phyloP scores from a whole-genome alignment of 1,140 invertebrate species.

The Drosophila parvula region DNA sequence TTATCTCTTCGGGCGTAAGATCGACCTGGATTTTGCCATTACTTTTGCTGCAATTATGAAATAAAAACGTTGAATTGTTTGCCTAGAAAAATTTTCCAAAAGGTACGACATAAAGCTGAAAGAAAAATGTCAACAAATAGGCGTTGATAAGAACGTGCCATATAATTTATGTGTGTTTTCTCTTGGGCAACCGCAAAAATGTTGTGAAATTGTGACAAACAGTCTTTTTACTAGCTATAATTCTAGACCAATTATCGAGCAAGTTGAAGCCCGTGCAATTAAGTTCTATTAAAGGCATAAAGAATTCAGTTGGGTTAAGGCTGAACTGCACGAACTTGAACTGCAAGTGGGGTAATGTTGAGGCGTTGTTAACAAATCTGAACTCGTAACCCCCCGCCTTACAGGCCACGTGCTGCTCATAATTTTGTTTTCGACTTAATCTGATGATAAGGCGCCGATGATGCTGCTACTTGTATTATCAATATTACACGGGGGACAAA shows the following conservation, averaged over 20 bases:
- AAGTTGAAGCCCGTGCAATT: constrained; percentile 17
- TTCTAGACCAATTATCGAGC: constrained; percentile 15
- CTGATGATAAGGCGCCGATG: constrained; percentile 33
- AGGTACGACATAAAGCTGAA: constrained; percentile 33
- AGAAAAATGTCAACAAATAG: constrained; percentile 28
- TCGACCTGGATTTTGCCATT: constrained; percentile 47
- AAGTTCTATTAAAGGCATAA: constrained; percentile 18
- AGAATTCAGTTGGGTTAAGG: constrained; percentile 17
- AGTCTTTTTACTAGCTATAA: constrained; percentile 5
- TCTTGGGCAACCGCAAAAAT: background rate
- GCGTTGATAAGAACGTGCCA: constrained; percentile 12
- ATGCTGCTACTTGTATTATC: constrained; percentile 35
- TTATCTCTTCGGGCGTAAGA: constrained; percentile 59
- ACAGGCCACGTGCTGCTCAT: constrained; percentile 38
- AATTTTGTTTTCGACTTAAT: constrained; percentile 35
- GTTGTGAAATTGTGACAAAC: constrained; percentile 5
- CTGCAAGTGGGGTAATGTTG: constrained; percentile 16
- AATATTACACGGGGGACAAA: constrained; percentile 35
- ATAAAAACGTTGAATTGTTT: constrained; percentile 14
- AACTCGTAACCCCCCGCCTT: constrained; percentile 11
- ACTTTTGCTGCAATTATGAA: constrained; percentile 47
- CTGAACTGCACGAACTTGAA: constrained; percentile 27
- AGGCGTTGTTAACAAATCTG: constrained; percentile 16
- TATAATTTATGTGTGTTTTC: constrained; percentile 23
- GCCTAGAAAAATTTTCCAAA: constrained; percentile 9